These are phyloP conservation scores for Labroides dimidiatus DNA, from an alignment of 2,797 vertebrate species.

Conservation along the genomic window DNA sequence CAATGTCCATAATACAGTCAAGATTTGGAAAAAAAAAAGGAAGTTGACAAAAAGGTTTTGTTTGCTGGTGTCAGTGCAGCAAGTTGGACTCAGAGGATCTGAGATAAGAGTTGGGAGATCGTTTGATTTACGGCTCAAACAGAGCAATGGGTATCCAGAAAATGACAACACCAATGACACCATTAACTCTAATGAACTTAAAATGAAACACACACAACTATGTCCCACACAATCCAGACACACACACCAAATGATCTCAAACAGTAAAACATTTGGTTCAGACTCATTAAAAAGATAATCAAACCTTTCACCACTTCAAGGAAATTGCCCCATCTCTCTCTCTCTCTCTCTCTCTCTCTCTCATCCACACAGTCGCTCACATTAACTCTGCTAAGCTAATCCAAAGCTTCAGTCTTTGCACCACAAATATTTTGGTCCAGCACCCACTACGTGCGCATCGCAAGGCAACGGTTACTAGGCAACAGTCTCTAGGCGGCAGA, in stretches of 20 bases:
- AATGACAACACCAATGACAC: slow-evolving; percentile 11
- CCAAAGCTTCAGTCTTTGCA: slow-evolving; percentile 52
- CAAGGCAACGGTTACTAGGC: slow-evolving; percentile 81
- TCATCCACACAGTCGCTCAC: slow-evolving; percentile 15
- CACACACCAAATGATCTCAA: slow-evolving; percentile 8
- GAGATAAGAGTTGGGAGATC: not conserved
- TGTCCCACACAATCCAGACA: not conserved
- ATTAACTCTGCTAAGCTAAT: slow-evolving; percentile 61
- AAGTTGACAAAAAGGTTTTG: not conserved
- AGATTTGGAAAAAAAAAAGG: not conserved
- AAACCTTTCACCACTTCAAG: slow-evolving; percentile 15
- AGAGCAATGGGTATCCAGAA: not conserved
- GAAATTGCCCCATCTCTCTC: slow-evolving; percentile 9
- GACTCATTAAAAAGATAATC: slow-evolving; percentile 14
- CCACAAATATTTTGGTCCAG: slow-evolving; percentile 73
- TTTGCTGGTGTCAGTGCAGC: slow-evolving; percentile 1
- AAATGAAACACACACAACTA: slow-evolving; percentile 15
- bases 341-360: slow-evolving; percentile 22
- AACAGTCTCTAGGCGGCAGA: slow-evolving; percentile 80
- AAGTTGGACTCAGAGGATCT: not conserved
- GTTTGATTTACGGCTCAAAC: slow-evolving; percentile 22
- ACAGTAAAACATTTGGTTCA: slow-evolving; percentile 21
- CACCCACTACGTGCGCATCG: slow-evolving; percentile 64
- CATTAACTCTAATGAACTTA: slow-evolving; percentile 5
- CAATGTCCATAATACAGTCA: not conserved